Evolutionary conservation across 1,140 invertebrate species (phyloP).

Genomic region (Meloidogyne floridensis): DNA sequence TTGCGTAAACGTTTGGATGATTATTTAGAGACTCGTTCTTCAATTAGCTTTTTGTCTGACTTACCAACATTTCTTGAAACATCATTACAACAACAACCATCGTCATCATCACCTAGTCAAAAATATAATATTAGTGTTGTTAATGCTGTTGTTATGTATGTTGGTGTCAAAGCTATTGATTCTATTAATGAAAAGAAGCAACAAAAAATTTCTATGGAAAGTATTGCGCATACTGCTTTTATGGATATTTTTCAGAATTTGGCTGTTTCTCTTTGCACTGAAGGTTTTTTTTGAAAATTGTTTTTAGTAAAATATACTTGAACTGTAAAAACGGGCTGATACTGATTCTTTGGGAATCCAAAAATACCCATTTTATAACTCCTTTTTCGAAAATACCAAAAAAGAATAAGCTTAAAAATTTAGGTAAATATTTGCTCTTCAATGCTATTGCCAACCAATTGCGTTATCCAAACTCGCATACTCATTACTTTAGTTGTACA

Average conservation of each 20-base stretch:
- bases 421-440: slow-evolving; percentile 85
- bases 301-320: too few species aligned
- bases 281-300: slow-evolving; percentile 72
- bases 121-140: slow-evolving; percentile 92
- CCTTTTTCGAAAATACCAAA: too few species aligned
- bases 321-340: too few species aligned
- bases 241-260: slow-evolving; percentile 99
- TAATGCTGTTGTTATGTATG: slow-evolving; percentile 94
- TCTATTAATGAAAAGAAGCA: slow-evolving; percentile 70
- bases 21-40: slow-evolving; percentile 88
- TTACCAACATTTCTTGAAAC: slow-evolving; percentile 78
- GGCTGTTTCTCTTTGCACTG: slow-evolving; percentile 92
- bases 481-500: slow-evolving; percentile 97
- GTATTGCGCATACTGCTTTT: slow-evolving; percentile 88
- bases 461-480: slow-evolving; percentile 97
- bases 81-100: slow-evolving; percentile 4
- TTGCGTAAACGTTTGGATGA: slow-evolving; percentile 80
- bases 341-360: too few species aligned
- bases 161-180: slow-evolving; percentile 89
- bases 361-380: too few species aligned
- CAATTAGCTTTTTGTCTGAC: slow-evolving; percentile 91
- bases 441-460: slow-evolving; percentile 98
- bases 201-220: slow-evolving; percentile 87
- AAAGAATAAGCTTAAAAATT: slow-evolving; percentile 33
- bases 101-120: slow-evolving; percentile 75